phyloP scores from a whole-genome alignment of 2,888 invertebrate genomes.

The Drosophila pseudotalamancana region DNA sequence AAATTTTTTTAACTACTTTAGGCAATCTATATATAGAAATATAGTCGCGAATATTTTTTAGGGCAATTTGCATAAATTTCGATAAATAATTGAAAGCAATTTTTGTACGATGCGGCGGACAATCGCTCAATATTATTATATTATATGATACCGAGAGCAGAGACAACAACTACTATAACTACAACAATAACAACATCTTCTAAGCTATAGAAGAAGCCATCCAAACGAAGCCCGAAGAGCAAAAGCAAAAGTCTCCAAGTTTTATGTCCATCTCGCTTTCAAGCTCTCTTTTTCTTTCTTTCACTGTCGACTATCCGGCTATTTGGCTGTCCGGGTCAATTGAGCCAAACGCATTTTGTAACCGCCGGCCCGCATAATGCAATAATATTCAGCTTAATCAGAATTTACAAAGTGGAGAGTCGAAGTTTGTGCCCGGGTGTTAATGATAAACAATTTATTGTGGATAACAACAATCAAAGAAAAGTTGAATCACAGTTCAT shows the following conservation, averaged over 20 bases:
- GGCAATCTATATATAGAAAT: conserved; percentile 24
- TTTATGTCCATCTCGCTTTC: background rate
- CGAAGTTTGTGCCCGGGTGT: conserved; percentile 4
- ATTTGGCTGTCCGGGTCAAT: conserved; percentile 71
- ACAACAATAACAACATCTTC: conserved; percentile 2
- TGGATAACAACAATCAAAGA: conserved; percentile 72
- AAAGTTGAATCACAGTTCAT: conserved; percentile 83
- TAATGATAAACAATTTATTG: conserved; percentile 72
- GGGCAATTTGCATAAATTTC: conserved; percentile 58
- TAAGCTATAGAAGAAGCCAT: conserved; percentile 7
- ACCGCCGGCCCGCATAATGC: conserved; percentile 67
- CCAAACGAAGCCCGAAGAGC: conserved; percentile 20
- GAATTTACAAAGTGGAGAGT: conserved; percentile 51
- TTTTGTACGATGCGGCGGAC: conserved; percentile 13
- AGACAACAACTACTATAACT: conserved; percentile 2
- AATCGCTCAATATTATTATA: conserved; percentile 19
- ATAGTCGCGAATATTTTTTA: conserved; percentile 18
- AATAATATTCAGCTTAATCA: conserved; percentile 71
- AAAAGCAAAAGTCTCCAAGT: background rate
- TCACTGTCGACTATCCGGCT: conserved; percentile 9
- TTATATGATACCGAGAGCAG: background rate
- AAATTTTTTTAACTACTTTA: background rate
- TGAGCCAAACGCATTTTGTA: conserved; percentile 70
- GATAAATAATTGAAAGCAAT: conserved; percentile 54
- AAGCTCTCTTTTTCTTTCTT: background rate